A percentile compares a stretch with the other conserved stretches of the same genome.
Conservation (phyloP, 2,888 invertebrate genomes). For the Acleris cristana region DNA sequence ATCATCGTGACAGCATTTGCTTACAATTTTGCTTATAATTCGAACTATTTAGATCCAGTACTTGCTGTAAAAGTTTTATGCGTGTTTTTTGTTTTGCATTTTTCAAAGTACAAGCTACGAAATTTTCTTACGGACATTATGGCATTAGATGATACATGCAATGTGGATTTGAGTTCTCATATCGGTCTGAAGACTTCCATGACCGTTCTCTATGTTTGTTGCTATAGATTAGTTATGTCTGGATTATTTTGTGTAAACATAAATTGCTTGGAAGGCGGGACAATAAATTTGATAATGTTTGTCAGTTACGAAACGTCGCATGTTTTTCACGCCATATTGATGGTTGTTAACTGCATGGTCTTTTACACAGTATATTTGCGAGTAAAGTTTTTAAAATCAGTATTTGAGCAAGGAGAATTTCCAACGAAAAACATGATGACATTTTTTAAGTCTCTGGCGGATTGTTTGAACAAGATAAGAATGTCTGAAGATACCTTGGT, state of each 20-base stretch:
- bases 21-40: neutral
- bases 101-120: neutral
- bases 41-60: neutral
- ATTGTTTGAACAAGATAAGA: neutral
- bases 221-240: neutral
- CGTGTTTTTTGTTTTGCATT: neutral
- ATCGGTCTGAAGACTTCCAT: neutral
- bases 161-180: neutral
- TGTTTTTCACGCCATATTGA: too few species aligned
- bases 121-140: neutral
- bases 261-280: neutral
- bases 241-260: neutral
- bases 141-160: neutral
- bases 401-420: neutral
- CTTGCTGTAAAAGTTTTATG: neutral
- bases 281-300: neutral
- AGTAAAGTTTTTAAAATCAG: neutral
- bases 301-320: too few species aligned
- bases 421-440: neutral
- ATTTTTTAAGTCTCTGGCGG: neutral
- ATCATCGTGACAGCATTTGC: neutral
- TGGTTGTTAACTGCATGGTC: too few species aligned
- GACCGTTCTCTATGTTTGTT: neutral
- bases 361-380: too few species aligned
- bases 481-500: neutral